These are phyloP conservation scores for Diorhabda elongata DNA, from an alignment of 1,140 invertebrate genomes.

Conservation along the genomic window DNA sequence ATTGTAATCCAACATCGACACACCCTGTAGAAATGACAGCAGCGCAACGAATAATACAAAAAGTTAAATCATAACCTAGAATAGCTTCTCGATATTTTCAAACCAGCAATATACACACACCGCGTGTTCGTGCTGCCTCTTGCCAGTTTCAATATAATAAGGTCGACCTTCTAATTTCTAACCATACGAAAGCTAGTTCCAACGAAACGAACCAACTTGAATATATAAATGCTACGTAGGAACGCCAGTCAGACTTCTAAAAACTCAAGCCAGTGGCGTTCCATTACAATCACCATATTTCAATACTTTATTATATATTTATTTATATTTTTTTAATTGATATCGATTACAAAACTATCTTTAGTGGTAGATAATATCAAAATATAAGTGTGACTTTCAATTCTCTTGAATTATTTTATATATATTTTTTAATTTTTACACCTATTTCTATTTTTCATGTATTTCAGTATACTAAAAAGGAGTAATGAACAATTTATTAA, in stretches of 20 bases:
- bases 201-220: slow-evolving; percentile 6
- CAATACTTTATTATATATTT: background rate
- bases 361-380: too few species aligned
- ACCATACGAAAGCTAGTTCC: slow-evolving; percentile 14
- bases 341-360: too few species aligned
- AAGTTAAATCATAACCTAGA: slow-evolving; percentile 17
- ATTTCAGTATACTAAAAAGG: too few species aligned
- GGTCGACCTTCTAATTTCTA: slow-evolving; percentile 15
- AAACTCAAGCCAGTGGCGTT: slow-evolving; percentile 6
- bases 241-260: slow-evolving; percentile 10
- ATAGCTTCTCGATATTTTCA: slow-evolving; percentile 5
- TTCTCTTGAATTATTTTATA: too few species aligned
- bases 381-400: too few species aligned
- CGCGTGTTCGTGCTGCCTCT: slow-evolving; percentile 5
- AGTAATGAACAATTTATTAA: too few species aligned
- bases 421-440: too few species aligned
- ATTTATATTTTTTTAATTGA: background rate
- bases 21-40: background rate
- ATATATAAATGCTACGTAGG: slow-evolving; percentile 2
- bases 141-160: slow-evolving; percentile 16
- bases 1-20: too few species aligned
- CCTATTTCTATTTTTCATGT: too few species aligned
- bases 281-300: background rate
- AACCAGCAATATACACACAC: slow-evolving; percentile 4
- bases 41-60: slow-evolving; percentile 6